Percentiles rank a stretch among this genome's conserved stretches.
These are phyloP conservation scores for Muraenolepis orangiensis DNA, from an alignment of 2,797 vertebrate species.

Conservation along the genomic window DNA sequence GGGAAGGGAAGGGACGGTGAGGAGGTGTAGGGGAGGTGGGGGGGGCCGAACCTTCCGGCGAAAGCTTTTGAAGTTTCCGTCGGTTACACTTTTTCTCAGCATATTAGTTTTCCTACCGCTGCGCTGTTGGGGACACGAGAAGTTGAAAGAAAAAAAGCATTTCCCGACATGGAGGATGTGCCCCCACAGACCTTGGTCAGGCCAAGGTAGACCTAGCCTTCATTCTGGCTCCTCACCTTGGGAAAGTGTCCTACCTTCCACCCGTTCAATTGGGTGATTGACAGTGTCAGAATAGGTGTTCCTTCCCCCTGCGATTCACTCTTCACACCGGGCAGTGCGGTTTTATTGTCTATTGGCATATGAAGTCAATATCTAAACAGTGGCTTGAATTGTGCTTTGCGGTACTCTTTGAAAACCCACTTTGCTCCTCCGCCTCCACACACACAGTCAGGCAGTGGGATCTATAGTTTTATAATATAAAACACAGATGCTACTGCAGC, in stretches of 20 bases:
- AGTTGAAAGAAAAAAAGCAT: slow-evolving; percentile 19
- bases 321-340: not conserved
- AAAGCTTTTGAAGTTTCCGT: slow-evolving; percentile 71
- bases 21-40: slow-evolving; percentile 22
- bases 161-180: not conserved
- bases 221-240: not conserved
- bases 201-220: not conserved
- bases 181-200: not conserved
- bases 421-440: not conserved
- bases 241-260: not conserved
- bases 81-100: slow-evolving; percentile 65
- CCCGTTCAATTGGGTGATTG: not conserved
- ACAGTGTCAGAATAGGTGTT: not conserved
- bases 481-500: not conserved
- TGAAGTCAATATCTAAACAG: not conserved
- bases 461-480: not conserved
- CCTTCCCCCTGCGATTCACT: not conserved
- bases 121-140: slow-evolving; percentile 58
- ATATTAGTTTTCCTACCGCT: slow-evolving; percentile 49
- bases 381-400: not conserved
- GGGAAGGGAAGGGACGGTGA: slow-evolving; percentile 14
- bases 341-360: not conserved
- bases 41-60: slow-evolving; percentile 55
- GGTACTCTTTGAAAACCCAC: not conserved
- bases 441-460: not conserved